Evolutionary conservation across 2,888 invertebrate genomes (phyloP).

Genomic region (Timema cristinae): DNA sequence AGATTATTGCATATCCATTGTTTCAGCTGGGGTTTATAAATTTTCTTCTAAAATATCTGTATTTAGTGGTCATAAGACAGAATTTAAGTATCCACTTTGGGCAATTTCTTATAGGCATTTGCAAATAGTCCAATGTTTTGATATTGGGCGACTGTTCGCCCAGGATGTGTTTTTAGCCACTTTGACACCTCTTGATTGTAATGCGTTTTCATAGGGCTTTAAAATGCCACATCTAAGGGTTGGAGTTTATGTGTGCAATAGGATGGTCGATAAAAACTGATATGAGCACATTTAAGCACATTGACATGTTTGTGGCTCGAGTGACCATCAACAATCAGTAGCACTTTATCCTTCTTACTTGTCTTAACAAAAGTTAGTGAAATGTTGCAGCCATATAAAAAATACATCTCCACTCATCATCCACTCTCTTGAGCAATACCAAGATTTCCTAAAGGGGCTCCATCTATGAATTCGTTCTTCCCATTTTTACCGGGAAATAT

Average conservation of each 20-base stretch:
- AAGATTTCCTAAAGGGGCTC: constrained; percentile 30
- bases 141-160: no score
- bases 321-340: constrained; percentile 24
- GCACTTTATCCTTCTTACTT: neutral
- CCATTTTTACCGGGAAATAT: constrained; percentile 31
- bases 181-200: neutral
- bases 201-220: neutral
- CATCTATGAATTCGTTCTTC: constrained; percentile 31
- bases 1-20: no score
- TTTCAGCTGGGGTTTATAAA: no score
- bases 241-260: constrained; percentile 9
- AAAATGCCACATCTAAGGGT: constrained; percentile 12
- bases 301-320: constrained; percentile 25
- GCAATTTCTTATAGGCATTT: no score
- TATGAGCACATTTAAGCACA: constrained; percentile 1
- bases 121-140: no score
- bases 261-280: neutral
- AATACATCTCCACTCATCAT: constrained; percentile 32
- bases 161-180: no score
- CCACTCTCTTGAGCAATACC: constrained; percentile 27
- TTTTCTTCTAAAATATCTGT: no score
- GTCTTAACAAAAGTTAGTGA: constrained; percentile 9
- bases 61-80: no score
- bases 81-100: no score
- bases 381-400: constrained; percentile 28